Conservation (phyloP, 1,140 invertebrate genomes). For the Notospermus geniculatus region DNA sequence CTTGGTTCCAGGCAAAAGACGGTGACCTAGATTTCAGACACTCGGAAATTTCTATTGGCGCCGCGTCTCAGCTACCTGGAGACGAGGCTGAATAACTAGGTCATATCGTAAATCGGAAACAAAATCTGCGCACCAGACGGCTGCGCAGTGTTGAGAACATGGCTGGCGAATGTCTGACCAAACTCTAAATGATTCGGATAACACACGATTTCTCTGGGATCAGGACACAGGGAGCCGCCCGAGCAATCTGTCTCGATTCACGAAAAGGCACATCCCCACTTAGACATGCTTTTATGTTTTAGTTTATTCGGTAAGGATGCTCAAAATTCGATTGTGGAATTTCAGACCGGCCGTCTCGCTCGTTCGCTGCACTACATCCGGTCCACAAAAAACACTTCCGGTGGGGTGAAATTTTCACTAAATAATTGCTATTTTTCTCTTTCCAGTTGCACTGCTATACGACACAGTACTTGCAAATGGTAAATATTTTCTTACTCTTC, state of each 20-base stretch:
- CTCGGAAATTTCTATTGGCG: no score
- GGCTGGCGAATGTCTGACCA: not conserved
- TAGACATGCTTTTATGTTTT: conserved; percentile 10
- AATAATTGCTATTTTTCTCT: not conserved
- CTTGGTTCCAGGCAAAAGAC: no score
- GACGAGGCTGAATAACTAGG: no score
- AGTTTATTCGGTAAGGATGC: conserved; percentile 5
- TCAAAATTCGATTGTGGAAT: not conserved
- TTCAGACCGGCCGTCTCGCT: not conserved
- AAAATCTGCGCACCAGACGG: conserved; percentile 8
- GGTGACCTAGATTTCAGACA: no score
- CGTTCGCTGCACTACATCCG: not conserved
- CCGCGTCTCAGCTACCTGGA: no score
- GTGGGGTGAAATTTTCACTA: no score
- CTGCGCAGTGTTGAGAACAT: conserved; percentile 9
- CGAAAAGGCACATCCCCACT: not conserved
- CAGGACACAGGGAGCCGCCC: no score
- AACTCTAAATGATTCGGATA: no score
- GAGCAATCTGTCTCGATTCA: no score
- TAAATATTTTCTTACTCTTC: conserved; percentile 1
- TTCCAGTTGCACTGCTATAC: conserved; percentile 8
- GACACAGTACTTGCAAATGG: conserved; percentile 6
- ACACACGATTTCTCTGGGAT: no score
- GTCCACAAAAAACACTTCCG: not conserved
- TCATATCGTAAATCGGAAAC: no score